Percentiles rank a stretch among this genome's conserved stretches.
These are phyloP conservation scores for Virgularia gustaviana DNA, from an alignment of 92 coral and sea anemone species.

Conservation along the genomic window DNA sequence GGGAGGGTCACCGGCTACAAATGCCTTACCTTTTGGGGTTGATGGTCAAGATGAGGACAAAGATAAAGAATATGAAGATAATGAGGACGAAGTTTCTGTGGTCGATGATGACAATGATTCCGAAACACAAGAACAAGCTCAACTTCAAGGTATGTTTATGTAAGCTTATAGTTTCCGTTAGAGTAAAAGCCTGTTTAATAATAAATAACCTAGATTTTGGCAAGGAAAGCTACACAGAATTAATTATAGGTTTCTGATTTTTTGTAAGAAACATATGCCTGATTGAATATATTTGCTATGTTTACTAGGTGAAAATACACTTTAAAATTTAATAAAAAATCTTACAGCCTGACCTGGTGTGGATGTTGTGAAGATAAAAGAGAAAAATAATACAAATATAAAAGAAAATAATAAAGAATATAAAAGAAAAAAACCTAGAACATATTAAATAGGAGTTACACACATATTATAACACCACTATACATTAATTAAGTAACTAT, in stretches of 20 bases:
- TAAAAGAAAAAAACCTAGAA: not conserved
- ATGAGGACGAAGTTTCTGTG: constrained; percentile 8
- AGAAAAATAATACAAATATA: too few species aligned
- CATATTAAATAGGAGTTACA: not conserved
- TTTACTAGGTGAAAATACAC: not conserved
- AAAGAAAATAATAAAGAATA: not conserved
- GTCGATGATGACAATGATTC: not conserved
- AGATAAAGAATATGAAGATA: constrained; percentile 10
- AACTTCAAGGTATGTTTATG: not conserved
- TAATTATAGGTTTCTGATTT: too few species aligned
- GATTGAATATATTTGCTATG: not conserved
- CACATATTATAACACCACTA: not conserved
- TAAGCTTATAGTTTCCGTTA: too few species aligned
- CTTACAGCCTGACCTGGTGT: not conserved
- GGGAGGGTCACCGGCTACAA: constrained; percentile 58
- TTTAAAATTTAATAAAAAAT: not conserved
- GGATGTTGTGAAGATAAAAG: too few species aligned
- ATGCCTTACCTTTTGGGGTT: constrained; percentile 41
- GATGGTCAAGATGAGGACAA: too few species aligned
- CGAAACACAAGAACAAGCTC: not conserved
- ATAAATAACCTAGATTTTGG: too few species aligned
- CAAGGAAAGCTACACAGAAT: too few species aligned
- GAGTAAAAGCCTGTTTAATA: too few species aligned
- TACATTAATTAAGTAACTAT: not conserved
- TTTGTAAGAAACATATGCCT: not conserved